These are phyloP conservation scores for Drosophila punjabiensis DNA, from an alignment of 1,140 invertebrate species.

Conservation along the genomic window DNA sequence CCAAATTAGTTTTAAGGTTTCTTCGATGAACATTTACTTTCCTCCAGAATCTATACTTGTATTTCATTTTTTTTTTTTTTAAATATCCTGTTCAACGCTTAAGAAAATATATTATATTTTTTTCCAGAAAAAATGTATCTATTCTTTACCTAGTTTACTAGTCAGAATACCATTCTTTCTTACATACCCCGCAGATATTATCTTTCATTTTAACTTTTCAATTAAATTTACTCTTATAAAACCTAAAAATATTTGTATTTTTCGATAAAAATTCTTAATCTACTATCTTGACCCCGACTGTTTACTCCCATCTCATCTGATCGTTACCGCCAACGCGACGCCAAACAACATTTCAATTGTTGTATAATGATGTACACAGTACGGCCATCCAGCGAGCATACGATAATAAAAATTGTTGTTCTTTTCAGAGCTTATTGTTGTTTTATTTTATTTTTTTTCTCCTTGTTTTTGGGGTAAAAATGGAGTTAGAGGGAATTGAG, in stretches of 20 bases:
- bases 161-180: background rate
- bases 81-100: no score
- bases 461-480: constrained; percentile 15
- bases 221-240: no score
- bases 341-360: constrained; percentile 82
- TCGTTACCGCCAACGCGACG: constrained; percentile 60
- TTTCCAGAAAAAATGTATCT: no score
- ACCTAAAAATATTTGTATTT: no score
- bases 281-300: constrained; percentile 9
- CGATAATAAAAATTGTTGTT: constrained; percentile 81
- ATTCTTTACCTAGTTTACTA: background rate
- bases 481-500: constrained; percentile 28
- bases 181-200: fast-evolving
- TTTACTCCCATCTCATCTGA: constrained; percentile 35
- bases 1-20: no score
- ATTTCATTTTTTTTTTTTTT: no score
- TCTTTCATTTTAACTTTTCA: no score
- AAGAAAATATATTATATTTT: no score
- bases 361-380: constrained; percentile 82
- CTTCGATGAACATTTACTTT: no score
- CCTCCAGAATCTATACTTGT: no score
- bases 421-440: constrained; percentile 49
- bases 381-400: constrained; percentile 51
- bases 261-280: no score
- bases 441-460: background rate